phyloP scores from a whole-genome alignment of 1,140 invertebrate genomes.

The Dendroctonus ponderosae region DNA sequence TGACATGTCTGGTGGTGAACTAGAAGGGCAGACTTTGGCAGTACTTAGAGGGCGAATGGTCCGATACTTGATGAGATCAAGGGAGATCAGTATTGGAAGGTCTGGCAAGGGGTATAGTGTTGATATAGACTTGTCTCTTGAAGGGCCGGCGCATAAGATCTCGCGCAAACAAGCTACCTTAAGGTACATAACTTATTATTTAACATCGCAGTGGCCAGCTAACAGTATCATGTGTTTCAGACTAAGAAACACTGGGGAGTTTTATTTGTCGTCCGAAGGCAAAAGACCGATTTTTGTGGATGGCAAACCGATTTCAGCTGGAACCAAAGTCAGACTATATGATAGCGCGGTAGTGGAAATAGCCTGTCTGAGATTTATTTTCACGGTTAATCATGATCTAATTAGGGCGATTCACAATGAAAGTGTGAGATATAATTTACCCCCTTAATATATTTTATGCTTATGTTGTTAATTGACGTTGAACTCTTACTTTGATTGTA shows the following conservation, averaged over 20 bases:
- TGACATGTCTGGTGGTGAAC: conserved; percentile 71
- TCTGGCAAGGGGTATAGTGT: conserved; percentile 85
- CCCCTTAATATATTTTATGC: conserved; percentile 24
- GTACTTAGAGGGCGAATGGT: conserved; percentile 90
- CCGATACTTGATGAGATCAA: conserved; percentile 91
- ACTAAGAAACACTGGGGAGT: conserved; percentile 88
- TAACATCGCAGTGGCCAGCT: conserved; percentile 2
- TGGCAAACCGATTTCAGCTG: conserved; percentile 81
- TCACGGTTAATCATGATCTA: conserved; percentile 89
- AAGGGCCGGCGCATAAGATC: conserved; percentile 85
- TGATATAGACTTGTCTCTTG: conserved; percentile 91
- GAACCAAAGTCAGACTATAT: conserved; percentile 83
- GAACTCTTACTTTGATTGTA: too few species aligned
- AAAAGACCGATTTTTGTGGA: conserved; percentile 93
- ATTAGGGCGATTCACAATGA: conserved; percentile 57
- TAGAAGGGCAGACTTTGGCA: conserved; percentile 90
- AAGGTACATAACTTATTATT: conserved; percentile 37
- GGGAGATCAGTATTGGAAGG: conserved; percentile 91
- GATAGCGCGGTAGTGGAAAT: conserved; percentile 96
- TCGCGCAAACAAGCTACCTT: conserved; percentile 79
- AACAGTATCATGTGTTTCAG: conserved; percentile 59
- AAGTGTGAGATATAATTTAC: conserved; percentile 46
- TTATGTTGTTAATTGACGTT: too few species aligned
- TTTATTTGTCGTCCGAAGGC: conserved; percentile 92
- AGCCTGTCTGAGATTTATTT: conserved; percentile 85